A percentile compares a stretch with the other conserved stretches of the same genome.
Conservation (phyloP, 2,888 invertebrate genomes). For the Chrysolina americana region DNA sequence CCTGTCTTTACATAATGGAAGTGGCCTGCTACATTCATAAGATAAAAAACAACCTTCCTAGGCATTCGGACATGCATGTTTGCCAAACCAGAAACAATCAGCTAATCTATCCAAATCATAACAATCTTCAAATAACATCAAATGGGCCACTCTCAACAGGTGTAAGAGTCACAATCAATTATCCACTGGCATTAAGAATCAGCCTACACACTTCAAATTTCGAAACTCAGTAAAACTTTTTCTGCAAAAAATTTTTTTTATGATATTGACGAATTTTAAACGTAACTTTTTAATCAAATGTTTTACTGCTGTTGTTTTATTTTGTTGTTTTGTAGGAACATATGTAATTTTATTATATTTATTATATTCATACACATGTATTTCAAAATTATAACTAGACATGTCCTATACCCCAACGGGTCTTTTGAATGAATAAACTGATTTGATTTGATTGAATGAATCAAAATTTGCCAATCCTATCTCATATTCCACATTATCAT, state of each 20-base stretch:
- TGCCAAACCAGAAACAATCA: slow-evolving; percentile 21
- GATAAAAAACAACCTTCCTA: slow-evolving; percentile 11
- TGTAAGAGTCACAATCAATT: background rate
- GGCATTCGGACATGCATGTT: slow-evolving; percentile 9
- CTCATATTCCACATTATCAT: no score
- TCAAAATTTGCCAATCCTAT: no score
- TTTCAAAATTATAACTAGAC: slow-evolving; percentile 7
- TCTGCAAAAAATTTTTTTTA: slow-evolving; percentile 15
- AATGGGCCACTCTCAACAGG: slow-evolving; percentile 2
- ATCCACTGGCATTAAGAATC: slow-evolving; percentile 7
- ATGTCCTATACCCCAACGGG: background rate
- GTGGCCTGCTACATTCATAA: slow-evolving; percentile 2
- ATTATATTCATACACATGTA: slow-evolving; percentile 10
- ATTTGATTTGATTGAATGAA: no score
- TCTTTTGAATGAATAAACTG: no score
- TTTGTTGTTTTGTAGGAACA: slow-evolving; percentile 13
- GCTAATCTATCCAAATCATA: slow-evolving; percentile 21
- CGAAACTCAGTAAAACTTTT: slow-evolving; percentile 7
- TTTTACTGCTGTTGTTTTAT: background rate
- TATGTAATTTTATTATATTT: slow-evolving; percentile 19
- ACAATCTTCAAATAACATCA: background rate
- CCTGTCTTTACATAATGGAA: slow-evolving; percentile 9
- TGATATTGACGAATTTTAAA: slow-evolving; percentile 1
- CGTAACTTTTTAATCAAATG: background rate
- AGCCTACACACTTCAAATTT: slow-evolving; percentile 18